Conservation (phyloP, 2,113 vertebrate species). For the Gallinago paraguaiae region DNA sequence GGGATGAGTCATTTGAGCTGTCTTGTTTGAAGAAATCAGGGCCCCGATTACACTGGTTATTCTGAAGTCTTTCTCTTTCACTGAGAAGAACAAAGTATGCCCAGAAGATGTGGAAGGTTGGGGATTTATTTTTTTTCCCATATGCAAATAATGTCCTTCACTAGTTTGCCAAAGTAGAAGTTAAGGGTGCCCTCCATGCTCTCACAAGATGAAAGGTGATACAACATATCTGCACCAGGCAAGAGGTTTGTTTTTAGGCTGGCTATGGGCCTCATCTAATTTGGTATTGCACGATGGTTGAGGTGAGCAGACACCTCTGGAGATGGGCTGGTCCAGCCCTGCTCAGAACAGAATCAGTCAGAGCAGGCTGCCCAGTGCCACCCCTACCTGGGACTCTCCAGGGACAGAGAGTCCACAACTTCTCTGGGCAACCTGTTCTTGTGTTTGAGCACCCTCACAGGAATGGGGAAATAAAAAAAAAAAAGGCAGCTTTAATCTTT, state of each 20-base stretch:
- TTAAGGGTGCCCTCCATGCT: neutral
- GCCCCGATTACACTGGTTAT: neutral
- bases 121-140: neutral
- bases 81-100: neutral
- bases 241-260: neutral
- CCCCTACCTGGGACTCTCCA: neutral
- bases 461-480: neutral
- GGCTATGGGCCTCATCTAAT: neutral
- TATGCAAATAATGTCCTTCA: neutral
- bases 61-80: neutral
- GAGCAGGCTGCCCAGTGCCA: neutral
- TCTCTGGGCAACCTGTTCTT: neutral
- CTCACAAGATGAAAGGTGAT: neutral
- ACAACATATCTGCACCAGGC: neutral
- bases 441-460: neutral
- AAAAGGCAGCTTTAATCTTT: neutral
- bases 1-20: constrained; percentile 5
- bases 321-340: neutral
- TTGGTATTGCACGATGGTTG: neutral
- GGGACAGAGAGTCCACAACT: neutral
- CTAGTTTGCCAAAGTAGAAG: neutral
- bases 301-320: neutral
- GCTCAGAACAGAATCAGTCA: neutral
- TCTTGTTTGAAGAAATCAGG: neutral
- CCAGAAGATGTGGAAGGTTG: neutral